Evolutionary conservation across 1,140 invertebrate genomes (phyloP).

Genomic region (Aleiodes sp.): DNA sequence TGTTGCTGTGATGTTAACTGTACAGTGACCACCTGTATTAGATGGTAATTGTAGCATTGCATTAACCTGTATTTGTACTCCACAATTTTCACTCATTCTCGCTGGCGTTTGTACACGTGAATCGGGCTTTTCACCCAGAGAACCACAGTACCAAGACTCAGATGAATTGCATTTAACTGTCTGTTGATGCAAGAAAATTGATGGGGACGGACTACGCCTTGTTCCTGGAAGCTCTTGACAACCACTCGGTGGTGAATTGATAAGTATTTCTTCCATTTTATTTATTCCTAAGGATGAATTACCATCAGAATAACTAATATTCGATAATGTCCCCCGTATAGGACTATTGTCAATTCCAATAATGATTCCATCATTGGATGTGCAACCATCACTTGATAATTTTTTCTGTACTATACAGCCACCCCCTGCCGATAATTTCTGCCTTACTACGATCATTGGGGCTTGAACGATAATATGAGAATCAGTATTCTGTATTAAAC

Average conservation of each 20-base stretch:
- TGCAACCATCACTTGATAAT: conserved; percentile 35
- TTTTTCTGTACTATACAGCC: conserved; percentile 47
- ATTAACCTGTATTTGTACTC: conserved; percentile 55
- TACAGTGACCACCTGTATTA: conserved; percentile 50
- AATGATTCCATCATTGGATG: neutral
- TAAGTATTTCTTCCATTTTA: conserved; percentile 19
- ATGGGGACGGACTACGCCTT: conserved; percentile 29
- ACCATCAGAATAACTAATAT: neutral
- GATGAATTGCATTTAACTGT: no score
- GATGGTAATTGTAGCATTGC: conserved; percentile 56
- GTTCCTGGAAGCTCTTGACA: conserved; percentile 56
- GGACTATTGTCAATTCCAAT: neutral
- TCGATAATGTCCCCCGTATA: neutral
- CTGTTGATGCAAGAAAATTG: no score
- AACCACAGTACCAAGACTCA: no score
- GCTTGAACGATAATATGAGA: conserved; percentile 42
- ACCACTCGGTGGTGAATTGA: conserved; percentile 46
- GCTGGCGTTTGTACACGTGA: no score
- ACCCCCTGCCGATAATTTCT: conserved; percentile 45
- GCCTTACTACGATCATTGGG: conserved; percentile 50
- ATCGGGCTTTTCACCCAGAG: no score
- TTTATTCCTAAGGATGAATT: neutral
- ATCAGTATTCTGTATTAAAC: conserved; percentile 49
- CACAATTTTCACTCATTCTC: no score
- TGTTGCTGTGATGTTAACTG: conserved; percentile 58